phyloP scores from a whole-genome alignment of 2,113 vertebrate genomes.

The Maccullochella peelii region DNA sequence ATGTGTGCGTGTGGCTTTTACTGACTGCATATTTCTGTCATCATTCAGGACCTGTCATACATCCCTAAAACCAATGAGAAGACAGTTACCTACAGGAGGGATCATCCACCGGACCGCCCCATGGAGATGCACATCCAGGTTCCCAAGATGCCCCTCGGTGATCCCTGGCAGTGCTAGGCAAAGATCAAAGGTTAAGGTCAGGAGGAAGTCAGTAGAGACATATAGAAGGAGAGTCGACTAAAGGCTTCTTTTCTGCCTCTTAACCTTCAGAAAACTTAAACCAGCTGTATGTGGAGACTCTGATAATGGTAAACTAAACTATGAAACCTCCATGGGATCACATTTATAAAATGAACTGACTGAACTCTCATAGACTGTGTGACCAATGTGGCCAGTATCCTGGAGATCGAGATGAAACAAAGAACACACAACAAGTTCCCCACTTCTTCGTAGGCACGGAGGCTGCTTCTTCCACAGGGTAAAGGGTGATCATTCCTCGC shows the following conservation, averaged over 20 bases:
- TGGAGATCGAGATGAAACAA: constrained; percentile 35
- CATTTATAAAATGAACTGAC: constrained; percentile 23
- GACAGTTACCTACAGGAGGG: constrained; percentile 93
- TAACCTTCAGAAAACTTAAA: constrained; percentile 3
- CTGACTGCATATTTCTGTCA: constrained; percentile 21
- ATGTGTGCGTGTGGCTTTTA: background rate
- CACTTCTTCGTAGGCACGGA: constrained; percentile 36
- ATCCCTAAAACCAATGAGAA: constrained; percentile 91
- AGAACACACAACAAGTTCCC: constrained; percentile 57
- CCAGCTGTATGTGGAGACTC: constrained; percentile 18
- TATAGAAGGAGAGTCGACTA: constrained; percentile 33
- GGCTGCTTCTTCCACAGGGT: constrained; percentile 36
- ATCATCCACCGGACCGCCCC: constrained; percentile 82
- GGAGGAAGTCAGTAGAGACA: constrained; percentile 30
- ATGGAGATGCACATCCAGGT: constrained; percentile 92
- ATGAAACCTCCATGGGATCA: constrained; percentile 41
- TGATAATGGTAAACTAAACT: constrained; percentile 24
- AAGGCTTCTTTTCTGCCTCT: constrained; percentile 34
- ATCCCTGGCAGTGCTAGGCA: constrained; percentile 83
- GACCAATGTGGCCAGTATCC: constrained; percentile 69
- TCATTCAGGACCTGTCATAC: constrained; percentile 79
- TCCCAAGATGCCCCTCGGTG: constrained; percentile 89
- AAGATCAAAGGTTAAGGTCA: constrained; percentile 26
- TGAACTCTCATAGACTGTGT: constrained; percentile 32
- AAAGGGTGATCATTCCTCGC: constrained; percentile 22